phyloP scores from a whole-genome alignment of 2,797 vertebrate genomes.

The Coluber constrictor region DNA sequence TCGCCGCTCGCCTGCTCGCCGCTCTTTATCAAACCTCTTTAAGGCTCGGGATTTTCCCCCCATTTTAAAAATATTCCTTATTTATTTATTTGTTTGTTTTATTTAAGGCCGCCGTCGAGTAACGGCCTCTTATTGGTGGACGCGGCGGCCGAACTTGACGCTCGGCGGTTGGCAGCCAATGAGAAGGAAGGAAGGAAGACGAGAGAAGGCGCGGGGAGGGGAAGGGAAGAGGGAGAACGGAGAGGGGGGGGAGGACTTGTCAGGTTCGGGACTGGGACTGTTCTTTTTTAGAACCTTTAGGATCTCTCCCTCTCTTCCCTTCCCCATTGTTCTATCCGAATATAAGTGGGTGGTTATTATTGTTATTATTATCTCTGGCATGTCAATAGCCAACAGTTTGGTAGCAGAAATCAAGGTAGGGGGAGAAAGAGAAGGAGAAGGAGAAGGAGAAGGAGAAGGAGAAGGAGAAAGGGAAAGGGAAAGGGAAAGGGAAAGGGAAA shows the following conservation, averaged over 20 bases:
- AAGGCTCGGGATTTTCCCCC: background rate
- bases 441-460: no score
- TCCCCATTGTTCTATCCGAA: background rate
- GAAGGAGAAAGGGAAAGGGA: no score
- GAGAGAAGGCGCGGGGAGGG: constrained; percentile 5
- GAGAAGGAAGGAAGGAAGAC: constrained; percentile 39
- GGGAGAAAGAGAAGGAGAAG: no score
- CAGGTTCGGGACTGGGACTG: constrained; percentile 65
- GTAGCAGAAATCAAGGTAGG: background rate
- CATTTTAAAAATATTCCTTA: background rate
- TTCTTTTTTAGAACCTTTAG: constrained; percentile 63
- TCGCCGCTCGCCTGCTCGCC: constrained; percentile 54
- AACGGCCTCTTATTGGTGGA: constrained; percentile 79
- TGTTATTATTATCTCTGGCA: background rate
- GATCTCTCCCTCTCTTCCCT: background rate
- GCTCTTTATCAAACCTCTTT: constrained; percentile 72
- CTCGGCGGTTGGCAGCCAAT: constrained; percentile 79
- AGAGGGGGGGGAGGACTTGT: constrained; percentile 53
- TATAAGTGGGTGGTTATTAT: background rate
- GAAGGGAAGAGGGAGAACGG: constrained; percentile 32
- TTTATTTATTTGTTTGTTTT: constrained; percentile 21
- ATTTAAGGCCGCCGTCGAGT: constrained; percentile 50
- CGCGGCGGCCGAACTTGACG: constrained; percentile 67
- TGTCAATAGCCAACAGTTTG: background rate
- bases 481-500: no score